Evolutionary conservation across 2,888 invertebrate genomes (phyloP), one percentile per base, ranked within the genome.

Genomic region (Drosophila demipolita): DNA sequence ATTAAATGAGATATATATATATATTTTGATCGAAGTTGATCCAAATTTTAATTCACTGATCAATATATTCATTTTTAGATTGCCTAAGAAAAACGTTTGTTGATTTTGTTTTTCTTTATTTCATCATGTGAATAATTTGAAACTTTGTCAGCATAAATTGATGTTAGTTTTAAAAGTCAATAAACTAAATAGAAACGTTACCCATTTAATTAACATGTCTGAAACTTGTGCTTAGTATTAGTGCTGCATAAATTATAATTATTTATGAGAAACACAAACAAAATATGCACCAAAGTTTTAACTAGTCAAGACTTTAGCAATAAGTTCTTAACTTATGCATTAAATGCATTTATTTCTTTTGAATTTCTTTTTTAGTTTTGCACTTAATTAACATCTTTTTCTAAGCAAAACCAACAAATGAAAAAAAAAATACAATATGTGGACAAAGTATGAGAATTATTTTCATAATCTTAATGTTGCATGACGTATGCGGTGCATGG

Each of bases 401-500:
- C 11, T n/a, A 2, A 40, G 17, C 49, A 49, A 72, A 79, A 57
- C 57, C 61, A 68, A 68, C 58, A 76, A 82, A 75, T 74, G 66
- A 54, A 62, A 48, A 20, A 53, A 48, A 26, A 53, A 52, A 33
- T n/a, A 57, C 38, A 59, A 69, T 59, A 42, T 75, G 71, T 68
- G 78, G 76, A 83, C 78, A 87, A 88, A 81, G 90, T 89, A 88
- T 89, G 86, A 87, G 89, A 87, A 85, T 83, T 83, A 82, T 88
- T 86, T 90, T 86, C 82, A 87, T 87, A 87, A 87, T 66, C 71
- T 69, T 66, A 78, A 78, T 80, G 68, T 55, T 66, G 68, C 78
- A 40, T 15, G 53, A 1, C 15, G 35, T 12, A 36, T n/a, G 32
- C 1, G 11, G 7, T 20, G 20, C 4, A n/a, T 15, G 1, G 9